Evolutionary conservation across 2,113 vertebrate species (phyloP).

Genomic region (Vulpes vulpes): DNA sequence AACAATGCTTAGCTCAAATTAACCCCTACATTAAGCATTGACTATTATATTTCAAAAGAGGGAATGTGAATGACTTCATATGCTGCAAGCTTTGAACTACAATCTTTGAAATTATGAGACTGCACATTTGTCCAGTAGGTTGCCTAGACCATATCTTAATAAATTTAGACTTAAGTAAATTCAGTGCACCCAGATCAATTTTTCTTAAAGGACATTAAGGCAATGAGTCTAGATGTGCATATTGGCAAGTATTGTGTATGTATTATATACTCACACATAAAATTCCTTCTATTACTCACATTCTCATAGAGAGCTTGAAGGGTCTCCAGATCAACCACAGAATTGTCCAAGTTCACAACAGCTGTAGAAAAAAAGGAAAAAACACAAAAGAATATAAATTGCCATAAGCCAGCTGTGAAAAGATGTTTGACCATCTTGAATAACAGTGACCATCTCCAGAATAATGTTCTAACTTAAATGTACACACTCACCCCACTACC

Average conservation of each 20-base stretch:
- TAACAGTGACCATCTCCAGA: background rate
- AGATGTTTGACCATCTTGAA: conserved; percentile 52
- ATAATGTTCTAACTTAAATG: conserved; percentile 66
- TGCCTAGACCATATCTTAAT: conserved; percentile 8
- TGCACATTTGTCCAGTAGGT: background rate
- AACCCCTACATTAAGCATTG: background rate
- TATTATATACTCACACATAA: conserved; percentile 59
- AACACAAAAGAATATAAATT: conserved; percentile 70
- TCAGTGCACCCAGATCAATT: background rate
- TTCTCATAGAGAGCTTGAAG: conserved; percentile 99
- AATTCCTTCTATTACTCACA: conserved; percentile 90
- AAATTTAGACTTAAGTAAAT: background rate
- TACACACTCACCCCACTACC: background rate
- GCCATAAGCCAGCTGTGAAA: conserved; percentile 75
- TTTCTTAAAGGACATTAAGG: background rate
- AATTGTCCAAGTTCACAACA: conserved; percentile 97
- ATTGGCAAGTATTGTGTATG: background rate
- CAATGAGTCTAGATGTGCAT: background rate
- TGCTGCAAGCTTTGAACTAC: background rate
- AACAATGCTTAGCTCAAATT: background rate
- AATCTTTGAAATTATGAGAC: background rate
- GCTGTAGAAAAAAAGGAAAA: conserved; percentile 87
- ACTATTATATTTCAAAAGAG: background rate
- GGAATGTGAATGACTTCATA: background rate
- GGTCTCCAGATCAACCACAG: conserved; percentile 97